Base-by-base conservation (phyloP, 2,888 invertebrate genomes). In the Myopa testacea region DNA sequence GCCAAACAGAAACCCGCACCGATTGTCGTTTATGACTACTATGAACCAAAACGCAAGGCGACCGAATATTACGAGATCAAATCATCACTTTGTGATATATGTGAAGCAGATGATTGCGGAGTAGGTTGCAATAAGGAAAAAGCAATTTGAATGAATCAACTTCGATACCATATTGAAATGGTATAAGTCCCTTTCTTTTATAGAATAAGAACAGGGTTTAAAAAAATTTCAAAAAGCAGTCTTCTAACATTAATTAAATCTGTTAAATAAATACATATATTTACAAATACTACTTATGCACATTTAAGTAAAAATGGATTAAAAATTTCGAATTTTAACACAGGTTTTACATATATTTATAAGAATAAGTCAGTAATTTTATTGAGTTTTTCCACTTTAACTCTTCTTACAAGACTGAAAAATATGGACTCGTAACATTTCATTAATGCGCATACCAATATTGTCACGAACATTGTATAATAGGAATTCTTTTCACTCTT, bases 1-100 rank as follows among this genome's bases (percentile, higher is more conserved):
- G 95, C 96, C 4, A 92, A 94, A 74, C 96, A 97, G 84, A 95
- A 95, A 79, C 95, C 97, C 10, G 96, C 95, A 38, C 93, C 95
- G 82, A 95, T 97, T 80, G 92, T 93, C 63, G 92, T 98, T 63
- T 94, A 94, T 82, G 98, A 98, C 87, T 96, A 98, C 84, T 98
- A 97, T 84, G 97, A 98, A 88, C 95, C 94, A 80, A 94, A 82
- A 73, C 84, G 85, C 40, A 84, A 84, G 19, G 87, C 86, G 55
- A 87, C 86, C 62, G 85, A 84, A 55, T 89, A 85, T 81, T 87
- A 88, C 72, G 81, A 81, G 16, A 80, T 80, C 19, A 90, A 91
- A 79, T 92, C 94, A 55, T 93, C 93, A 1, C 90, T 95, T 26
- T 96, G 96, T 88, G 96, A 96, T 90, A 94, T 96, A 85, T 97